Base-by-base conservation (phyloP, 2,888 invertebrate species). In the Pachliopta kotzebuea region DNA sequence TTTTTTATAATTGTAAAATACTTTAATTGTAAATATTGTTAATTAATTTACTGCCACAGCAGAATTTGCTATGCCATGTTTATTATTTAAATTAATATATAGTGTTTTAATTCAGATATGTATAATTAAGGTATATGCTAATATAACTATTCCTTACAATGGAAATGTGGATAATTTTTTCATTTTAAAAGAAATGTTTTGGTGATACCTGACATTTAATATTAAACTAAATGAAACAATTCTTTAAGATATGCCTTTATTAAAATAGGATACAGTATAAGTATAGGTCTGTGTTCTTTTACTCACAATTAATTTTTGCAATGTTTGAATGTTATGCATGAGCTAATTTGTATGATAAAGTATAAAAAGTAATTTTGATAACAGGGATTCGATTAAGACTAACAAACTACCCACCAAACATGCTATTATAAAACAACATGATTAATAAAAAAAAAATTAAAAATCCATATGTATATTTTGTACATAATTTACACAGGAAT, bases 401-500 rank as follows among this genome's bases (percentile, higher is more conserved):
- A 37, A 45, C 42, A 56, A 69, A 74, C n/a, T 45, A 74, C 84
- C 83, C 83, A 84, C 83, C 84, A 80, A 79, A 75, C 74, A 69
- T 71, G 72, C 52, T 52, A 66, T 71, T 11, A 37, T 37, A 11
- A 73, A 74, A 72, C 60, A 60, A 60, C 62, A 63, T 50, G 57
- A 62, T 54, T 62, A n/a, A n/a, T 55, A 60, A 42, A n/a, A 42
- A 42, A n/a, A n/a, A 42, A 45, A 45, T n/a, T 0, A n/a, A 53
- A 61, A 75, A 72, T 74, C 73, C 72, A 76, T 80, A 80, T 87
- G 85, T 89, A 88, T 84, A 88, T 87, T 81, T 85, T 89, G 88
- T 88, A 88, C 77, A 88, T 88, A 88, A 81, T 77, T 71, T 74
- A 78, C 77, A 83, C 77, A 82, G 72, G 78, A 81, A 80, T 72